phyloP scores from a whole-genome alignment of 1,140 invertebrate species.

The Ceratina japonica region DNA sequence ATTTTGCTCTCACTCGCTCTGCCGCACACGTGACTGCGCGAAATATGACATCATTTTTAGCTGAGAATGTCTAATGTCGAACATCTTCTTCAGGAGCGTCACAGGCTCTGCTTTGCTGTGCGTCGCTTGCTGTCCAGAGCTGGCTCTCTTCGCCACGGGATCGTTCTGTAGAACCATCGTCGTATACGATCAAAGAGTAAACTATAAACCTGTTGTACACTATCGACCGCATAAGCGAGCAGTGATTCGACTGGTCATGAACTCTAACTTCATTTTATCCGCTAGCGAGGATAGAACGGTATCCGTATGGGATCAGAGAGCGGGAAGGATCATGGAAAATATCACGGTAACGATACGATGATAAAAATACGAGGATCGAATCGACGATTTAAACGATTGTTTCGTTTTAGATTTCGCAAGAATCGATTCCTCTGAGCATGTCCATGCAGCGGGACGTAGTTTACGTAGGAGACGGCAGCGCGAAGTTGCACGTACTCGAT shows the following conservation, averaged over 20 bases:
- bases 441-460: constrained; percentile 65
- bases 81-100: constrained; percentile 56
- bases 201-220: constrained; percentile 50
- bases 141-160: constrained; percentile 68
- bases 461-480: constrained; percentile 71
- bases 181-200: constrained; percentile 69
- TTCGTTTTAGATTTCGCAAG: constrained; percentile 66
- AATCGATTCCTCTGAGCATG: constrained; percentile 73
- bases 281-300: constrained; percentile 75
- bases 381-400: constrained; percentile 1
- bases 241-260: constrained; percentile 71
- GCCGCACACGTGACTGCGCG: constrained; percentile 12
- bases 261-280: constrained; percentile 70
- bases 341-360: constrained; percentile 58
- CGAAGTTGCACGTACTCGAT: constrained; percentile 70
- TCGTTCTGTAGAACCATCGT: constrained; percentile 68
- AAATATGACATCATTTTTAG: neutral
- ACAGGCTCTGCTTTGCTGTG: constrained; percentile 68
- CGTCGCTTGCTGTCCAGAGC: constrained; percentile 66
- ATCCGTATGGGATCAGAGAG: constrained; percentile 72
- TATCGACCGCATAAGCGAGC: constrained; percentile 70
- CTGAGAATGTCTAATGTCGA: neutral
- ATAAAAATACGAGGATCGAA: neutral
- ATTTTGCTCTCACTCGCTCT: constrained; percentile 41
- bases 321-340: constrained; percentile 63